Evolutionary conservation across 2,797 vertebrate species (phyloP), one percentile per base, ranked within the genome.

Genomic region (Dicrostonyx torquatus): DNA sequence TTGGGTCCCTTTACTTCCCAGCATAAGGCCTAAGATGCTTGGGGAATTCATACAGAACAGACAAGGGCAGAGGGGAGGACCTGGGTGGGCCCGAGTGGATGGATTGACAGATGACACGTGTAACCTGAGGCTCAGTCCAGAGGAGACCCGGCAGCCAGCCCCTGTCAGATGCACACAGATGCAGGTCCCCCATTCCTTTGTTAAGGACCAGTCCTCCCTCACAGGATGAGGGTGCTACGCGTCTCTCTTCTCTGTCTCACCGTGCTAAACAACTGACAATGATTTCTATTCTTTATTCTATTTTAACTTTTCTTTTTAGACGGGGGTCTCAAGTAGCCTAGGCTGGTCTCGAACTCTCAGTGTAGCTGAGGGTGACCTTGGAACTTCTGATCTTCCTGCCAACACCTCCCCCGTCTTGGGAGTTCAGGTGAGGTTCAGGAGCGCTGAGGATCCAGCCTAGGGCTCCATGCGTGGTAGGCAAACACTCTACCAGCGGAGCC

Each of bases 201-300:
- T 29, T 2, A 50, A 22, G 45, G 31, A 55, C 76, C 53, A 29
- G 55, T 20, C 37, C 68, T 43, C 6, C 66, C 40, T 12, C n/a
- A 13, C 10, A 34, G 9, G 2, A 62, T 18, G 0, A 0, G 50
- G 5, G 9, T 31, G 75, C 5, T 29, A 18, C 15, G 31, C 8
- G 7, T 2, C 15, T 6, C 17, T 4, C 34, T 40, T 31, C 53
- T 34, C 20, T 40, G 2, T 7, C 31, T n/a, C 17, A 6, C 34
- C 0, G 29, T n/a, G 10, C 62, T 34, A 43, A 53, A 53, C 45
- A 50, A 37, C 55, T 72, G 55, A 48, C 66, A 31, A 5, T 2
- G 7, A 62, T 82, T 62, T 45, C 37, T 45, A 22, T 45, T 45
- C 10, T 45, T 20, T 4, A 53, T 58, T 87, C n/a, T 72, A 58